Evolutionary conservation across 1,140 invertebrate genomes (phyloP).

Genomic region (Papilio dardanus): DNA sequence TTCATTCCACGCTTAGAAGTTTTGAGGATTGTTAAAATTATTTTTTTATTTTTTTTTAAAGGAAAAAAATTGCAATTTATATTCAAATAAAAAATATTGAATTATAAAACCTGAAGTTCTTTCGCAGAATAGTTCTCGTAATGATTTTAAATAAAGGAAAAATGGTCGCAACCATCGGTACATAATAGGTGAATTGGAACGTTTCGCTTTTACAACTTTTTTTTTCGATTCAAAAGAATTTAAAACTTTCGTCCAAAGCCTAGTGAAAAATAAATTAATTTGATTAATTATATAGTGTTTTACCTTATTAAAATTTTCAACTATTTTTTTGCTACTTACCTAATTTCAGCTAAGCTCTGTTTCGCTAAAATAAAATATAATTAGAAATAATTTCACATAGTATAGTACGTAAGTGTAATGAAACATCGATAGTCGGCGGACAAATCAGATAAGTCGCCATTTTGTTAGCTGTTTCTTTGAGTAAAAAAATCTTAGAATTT

Average conservation of each 20-base stretch:
- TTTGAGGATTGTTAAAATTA: neutral
- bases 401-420: neutral
- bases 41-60: slow-evolving; percentile 3
- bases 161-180: too few species aligned
- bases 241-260: neutral
- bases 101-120: neutral
- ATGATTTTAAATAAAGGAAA: too few species aligned
- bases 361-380: neutral
- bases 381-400: neutral
- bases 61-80: neutral
- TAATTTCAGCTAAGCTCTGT: neutral
- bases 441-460: slow-evolving; percentile 57
- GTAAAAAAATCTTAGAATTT: slow-evolving; percentile 53
- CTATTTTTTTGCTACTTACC: neutral
- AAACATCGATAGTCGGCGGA: neutral
- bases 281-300: too few species aligned
- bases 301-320: too few species aligned
- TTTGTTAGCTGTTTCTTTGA: slow-evolving; percentile 62
- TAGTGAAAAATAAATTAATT: neutral
- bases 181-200: neutral
- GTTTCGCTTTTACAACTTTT: neutral
- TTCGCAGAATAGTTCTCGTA: neutral
- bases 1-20: slow-evolving; percentile 39
- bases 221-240: neutral
- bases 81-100: neutral